Conservation (phyloP, 2,113 vertebrate genomes). For the Thymallus thymallus region DNA sequence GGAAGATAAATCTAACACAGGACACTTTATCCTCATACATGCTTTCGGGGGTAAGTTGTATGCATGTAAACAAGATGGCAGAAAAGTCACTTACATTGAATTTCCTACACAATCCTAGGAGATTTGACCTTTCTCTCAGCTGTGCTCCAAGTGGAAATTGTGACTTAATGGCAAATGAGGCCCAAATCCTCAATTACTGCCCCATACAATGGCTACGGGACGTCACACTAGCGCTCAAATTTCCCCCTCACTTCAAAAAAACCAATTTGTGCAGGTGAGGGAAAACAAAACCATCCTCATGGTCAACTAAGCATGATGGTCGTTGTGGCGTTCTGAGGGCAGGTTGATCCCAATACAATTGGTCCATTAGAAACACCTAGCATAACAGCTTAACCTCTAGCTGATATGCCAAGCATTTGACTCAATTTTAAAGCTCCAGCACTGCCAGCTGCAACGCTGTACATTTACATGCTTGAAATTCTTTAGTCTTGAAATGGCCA, state of each 20-base stretch:
- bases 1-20: constrained; percentile 25
- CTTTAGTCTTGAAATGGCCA: neutral
- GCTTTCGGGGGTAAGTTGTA: neutral
- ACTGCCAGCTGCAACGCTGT: neutral
- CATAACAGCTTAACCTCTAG: constrained; percentile 51
- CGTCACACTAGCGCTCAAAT: constrained; percentile 71
- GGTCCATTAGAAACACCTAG: constrained; percentile 46
- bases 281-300: constrained; percentile 49
- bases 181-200: constrained; percentile 79
- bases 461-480: neutral
- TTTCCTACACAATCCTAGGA: constrained; percentile 68
- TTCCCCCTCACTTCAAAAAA: constrained; percentile 60
- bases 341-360: constrained; percentile 50
- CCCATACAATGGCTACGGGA: constrained; percentile 65
- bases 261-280: constrained; percentile 68
- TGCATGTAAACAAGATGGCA: constrained; percentile 4
- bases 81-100: constrained; percentile 60
- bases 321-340: constrained; percentile 54
- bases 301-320: constrained; percentile 51
- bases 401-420: constrained; percentile 8
- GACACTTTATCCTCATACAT: neutral
- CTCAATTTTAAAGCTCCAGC: constrained; percentile 9
- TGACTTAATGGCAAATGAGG: constrained; percentile 72
- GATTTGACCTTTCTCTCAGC: constrained; percentile 65
- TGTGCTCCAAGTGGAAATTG: constrained; percentile 64